Conservation (phyloP, 2,113 vertebrate species). For the Stomatorhinus ivindoensis region DNA sequence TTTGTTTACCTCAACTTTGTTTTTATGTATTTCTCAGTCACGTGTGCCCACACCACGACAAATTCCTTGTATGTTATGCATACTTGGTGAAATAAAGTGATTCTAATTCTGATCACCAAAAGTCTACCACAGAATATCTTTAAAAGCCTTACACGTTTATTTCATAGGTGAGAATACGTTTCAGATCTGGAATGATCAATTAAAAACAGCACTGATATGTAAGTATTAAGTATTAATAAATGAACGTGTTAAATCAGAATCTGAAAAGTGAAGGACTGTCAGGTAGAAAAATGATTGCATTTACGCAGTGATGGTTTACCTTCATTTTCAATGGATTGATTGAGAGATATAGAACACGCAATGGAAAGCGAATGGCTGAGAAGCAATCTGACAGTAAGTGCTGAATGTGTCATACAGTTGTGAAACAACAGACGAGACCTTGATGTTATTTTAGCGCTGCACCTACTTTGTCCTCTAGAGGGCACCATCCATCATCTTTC, state of each 20-base stretch:
- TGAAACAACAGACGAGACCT: not conserved
- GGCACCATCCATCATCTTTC: not conserved
- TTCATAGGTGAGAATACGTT: not conserved
- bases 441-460: not conserved
- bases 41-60: too few species aligned
- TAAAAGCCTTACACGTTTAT: not conserved
- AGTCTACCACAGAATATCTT: not conserved
- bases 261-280: not conserved
- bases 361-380: not conserved
- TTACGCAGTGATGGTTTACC: conserved; percentile 1
- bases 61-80: too few species aligned
- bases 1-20: too few species aligned
- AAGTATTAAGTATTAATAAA: not conserved
- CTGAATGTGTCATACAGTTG: not conserved
- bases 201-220: not conserved
- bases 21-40: too few species aligned
- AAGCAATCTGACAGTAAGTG: conserved; percentile 6
- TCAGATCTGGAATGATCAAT: not conserved
- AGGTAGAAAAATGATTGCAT: not conserved
- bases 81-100: too few species aligned
- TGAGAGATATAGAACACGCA: not conserved
- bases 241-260: not conserved
- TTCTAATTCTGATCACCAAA: not conserved
- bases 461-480: conserved; percentile 1
- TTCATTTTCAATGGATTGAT: conserved; percentile 14